Evolutionary conservation across 2,888 invertebrate species (phyloP).

Genomic region (Dryococelus australis): DNA sequence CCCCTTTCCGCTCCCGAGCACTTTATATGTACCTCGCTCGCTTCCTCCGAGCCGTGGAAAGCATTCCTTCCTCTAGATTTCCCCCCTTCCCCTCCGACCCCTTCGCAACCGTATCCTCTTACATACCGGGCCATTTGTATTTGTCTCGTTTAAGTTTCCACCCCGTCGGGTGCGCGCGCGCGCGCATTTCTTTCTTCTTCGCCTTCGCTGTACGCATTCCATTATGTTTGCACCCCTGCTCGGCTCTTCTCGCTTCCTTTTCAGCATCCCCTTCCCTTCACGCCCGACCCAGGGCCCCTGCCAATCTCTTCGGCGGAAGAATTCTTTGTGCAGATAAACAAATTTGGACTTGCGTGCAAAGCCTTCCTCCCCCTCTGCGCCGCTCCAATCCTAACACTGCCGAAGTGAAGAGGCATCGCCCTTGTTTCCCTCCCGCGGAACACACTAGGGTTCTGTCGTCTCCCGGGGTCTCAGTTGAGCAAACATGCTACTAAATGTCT

Average conservation of each 20-base stretch:
- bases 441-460: not conserved
- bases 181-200: not conserved
- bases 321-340: slow-evolving; percentile 11
- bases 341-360: slow-evolving; percentile 16
- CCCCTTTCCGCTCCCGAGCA: not conserved
- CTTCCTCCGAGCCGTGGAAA: not conserved
- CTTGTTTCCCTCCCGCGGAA: not conserved
- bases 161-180: not conserved
- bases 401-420: not conserved
- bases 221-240: not conserved
- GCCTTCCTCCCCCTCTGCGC: not conserved
- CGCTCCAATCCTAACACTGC: not conserved
- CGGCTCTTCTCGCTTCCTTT: not conserved
- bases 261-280: not conserved
- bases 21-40: slow-evolving; percentile 1
- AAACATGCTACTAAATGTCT: not conserved
- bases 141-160: slow-evolving; percentile 16
- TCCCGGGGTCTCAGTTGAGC: not conserved
- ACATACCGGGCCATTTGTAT: not conserved
- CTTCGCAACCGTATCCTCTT: not conserved
- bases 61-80: not conserved
- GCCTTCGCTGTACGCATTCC: not conserved
- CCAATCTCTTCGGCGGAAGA: slow-evolving; percentile 9
- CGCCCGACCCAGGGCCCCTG: not conserved
- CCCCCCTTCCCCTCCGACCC: not conserved